These are phyloP conservation scores for Paracanthobrama guichenoti DNA, from an alignment of 2,113 vertebrate species.

Conservation along the genomic window DNA sequence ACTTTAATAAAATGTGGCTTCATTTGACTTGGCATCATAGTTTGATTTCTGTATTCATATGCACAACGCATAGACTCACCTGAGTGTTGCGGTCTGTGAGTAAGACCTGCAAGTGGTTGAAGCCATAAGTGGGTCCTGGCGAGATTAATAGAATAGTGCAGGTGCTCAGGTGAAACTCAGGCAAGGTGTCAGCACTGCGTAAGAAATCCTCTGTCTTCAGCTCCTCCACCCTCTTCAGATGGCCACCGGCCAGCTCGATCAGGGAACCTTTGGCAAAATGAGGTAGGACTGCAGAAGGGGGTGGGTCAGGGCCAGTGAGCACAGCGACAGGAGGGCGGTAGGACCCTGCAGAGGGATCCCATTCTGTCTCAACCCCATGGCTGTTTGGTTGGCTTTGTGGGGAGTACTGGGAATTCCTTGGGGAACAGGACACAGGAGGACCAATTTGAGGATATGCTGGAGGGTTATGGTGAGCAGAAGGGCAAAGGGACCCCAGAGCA, in stretches of 20 bases:
- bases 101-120: conserved; percentile 78
- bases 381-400: conserved; percentile 69
- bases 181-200: conserved; percentile 73
- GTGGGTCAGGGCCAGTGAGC: conserved; percentile 57
- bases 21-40: neutral
- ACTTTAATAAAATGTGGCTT: neutral
- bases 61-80: conserved; percentile 70
- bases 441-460: conserved; percentile 65
- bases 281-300: conserved; percentile 76
- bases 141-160: conserved; percentile 76
- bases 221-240: conserved; percentile 78
- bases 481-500: conserved; percentile 68
- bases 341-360: conserved; percentile 61
- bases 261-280: conserved; percentile 81
- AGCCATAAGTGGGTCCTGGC: conserved; percentile 70
- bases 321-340: conserved; percentile 57
- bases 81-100: conserved; percentile 80
- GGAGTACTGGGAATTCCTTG: conserved; percentile 70
- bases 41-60: neutral
- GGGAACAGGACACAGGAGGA: conserved; percentile 69
- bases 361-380: conserved; percentile 65
- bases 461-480: conserved; percentile 49
- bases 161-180: conserved; percentile 79
- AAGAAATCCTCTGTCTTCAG: conserved; percentile 78
- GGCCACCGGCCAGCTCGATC: conserved; percentile 76